A percentile compares a stretch with the other conserved stretches of the same genome.
phyloP scores from a whole-genome alignment of 1,140 invertebrate species.

The Heliconius hewitsoni region DNA sequence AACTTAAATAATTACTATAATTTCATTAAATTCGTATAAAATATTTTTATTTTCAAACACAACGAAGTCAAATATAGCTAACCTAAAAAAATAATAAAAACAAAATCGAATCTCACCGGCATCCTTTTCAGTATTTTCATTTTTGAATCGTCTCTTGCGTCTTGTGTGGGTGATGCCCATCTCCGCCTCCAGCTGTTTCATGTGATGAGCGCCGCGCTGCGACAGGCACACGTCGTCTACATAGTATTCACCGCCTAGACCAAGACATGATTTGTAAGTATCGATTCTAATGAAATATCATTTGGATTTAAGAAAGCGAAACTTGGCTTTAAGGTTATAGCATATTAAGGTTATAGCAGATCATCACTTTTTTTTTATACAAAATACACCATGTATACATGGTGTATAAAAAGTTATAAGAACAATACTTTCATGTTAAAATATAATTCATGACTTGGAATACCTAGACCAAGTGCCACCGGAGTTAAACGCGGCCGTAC shows the following conservation, averaged over 20 bases:
- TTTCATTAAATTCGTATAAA: too few relatives aligned
- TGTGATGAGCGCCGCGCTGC: constrained; percentile 68
- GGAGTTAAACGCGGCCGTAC: constrained; percentile 51
- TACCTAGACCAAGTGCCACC: constrained; percentile 51
- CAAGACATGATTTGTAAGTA: constrained; percentile 34
- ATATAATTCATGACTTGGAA: too few relatives aligned
- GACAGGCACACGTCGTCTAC: constrained; percentile 88
- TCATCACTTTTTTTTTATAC: too few relatives aligned
- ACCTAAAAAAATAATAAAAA: neutral
- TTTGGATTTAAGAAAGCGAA: too few relatives aligned
- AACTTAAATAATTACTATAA: too few relatives aligned
- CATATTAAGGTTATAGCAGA: too few relatives aligned
- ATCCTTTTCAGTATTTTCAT: constrained; percentile 69
- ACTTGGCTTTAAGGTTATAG: too few relatives aligned
- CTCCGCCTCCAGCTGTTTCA: constrained; percentile 73
- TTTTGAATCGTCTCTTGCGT: constrained; percentile 70
- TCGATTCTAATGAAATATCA: too few relatives aligned
- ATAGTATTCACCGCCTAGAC: constrained; percentile 84
- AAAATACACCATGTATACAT: too few relatives aligned
- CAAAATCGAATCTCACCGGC: constrained; percentile 55
- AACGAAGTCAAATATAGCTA: neutral
- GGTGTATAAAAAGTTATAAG: too few relatives aligned
- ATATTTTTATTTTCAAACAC: neutral
- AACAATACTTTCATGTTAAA: too few relatives aligned
- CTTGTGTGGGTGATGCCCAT: constrained; percentile 71